Conservation (phyloP, 2,797 vertebrate genomes). For the Pseudochromis fuscus region DNA sequence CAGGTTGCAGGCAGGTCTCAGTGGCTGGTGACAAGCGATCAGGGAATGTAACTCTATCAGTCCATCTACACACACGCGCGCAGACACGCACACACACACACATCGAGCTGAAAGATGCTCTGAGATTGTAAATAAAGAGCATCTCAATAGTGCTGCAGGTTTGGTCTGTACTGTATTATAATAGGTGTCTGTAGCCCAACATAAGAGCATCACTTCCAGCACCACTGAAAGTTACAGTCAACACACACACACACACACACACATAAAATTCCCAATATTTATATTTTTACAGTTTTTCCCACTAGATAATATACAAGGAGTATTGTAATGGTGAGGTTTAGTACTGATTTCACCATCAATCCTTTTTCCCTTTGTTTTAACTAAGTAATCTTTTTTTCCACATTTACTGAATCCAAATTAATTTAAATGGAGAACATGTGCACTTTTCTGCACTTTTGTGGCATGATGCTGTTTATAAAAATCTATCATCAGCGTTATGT, state of each 20-base stretch:
- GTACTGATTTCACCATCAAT: neutral
- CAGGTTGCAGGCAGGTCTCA: constrained; percentile 75
- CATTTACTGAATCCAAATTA: too few relatives aligned
- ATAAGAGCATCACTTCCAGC: neutral
- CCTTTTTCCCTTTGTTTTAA: neutral
- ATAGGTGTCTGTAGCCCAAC: neutral
- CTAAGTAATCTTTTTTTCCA: neutral
- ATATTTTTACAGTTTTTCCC: neutral
- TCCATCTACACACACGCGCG: constrained; percentile 25
- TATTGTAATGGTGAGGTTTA: neutral
- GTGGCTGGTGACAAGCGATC: constrained; percentile 68
- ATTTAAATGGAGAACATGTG: too few relatives aligned
- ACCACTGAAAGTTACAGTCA: neutral
- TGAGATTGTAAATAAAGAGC: neutral
- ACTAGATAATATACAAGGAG: too few relatives aligned
- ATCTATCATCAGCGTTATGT: neutral
- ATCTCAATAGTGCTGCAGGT: neutral
- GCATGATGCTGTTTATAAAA: too few relatives aligned
- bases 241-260: neutral
- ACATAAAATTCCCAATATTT: neutral
- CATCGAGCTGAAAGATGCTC: neutral
- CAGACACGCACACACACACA: neutral
- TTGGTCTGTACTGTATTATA: neutral
- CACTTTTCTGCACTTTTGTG: too few relatives aligned
- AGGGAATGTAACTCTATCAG: constrained; percentile 72